These are phyloP conservation scores for Mesochorus sp. DNA, from an alignment of 2,888 invertebrate species.

Conservation along the genomic window DNA sequence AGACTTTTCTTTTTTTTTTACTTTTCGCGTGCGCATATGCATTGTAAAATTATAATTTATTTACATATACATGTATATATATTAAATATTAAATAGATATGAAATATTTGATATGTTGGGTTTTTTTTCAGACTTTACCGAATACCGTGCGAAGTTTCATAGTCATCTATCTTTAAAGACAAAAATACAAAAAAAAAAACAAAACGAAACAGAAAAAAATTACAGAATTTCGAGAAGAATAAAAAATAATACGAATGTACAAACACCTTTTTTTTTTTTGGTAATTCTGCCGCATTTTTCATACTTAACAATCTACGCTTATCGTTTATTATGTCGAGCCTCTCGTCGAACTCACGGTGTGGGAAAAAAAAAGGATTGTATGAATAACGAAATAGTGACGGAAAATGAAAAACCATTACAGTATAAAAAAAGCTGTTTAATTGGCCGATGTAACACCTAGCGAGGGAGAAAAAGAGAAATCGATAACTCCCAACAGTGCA, in stretches of 20 bases:
- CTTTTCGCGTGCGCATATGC: background rate
- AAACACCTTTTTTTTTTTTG: slow-evolving; percentile 1
- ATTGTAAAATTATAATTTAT: slow-evolving; percentile 4
- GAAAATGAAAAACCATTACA: slow-evolving; percentile 1
- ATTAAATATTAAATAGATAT: slow-evolving; percentile 17
- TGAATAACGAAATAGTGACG: background rate
- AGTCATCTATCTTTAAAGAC: background rate
- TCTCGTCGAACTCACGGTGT: slow-evolving; percentile 8
- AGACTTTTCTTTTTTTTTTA: too few species aligned
- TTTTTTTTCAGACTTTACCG: slow-evolving; percentile 29
- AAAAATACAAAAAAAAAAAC: background rate
- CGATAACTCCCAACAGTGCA: slow-evolving; percentile 22
- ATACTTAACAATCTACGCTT: background rate
- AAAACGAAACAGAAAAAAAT: slow-evolving; percentile 16
- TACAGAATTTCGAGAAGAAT: slow-evolving; percentile 1
- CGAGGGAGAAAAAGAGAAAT: slow-evolving; percentile 1
- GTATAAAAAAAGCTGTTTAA: background rate
- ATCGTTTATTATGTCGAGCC: background rate
- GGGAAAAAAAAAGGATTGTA: background rate
- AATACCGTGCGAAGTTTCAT: slow-evolving; percentile 37
- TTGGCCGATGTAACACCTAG: background rate
- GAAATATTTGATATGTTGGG: slow-evolving; percentile 39
- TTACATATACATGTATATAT: background rate
- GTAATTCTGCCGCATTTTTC: background rate
- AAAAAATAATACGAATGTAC: slow-evolving; percentile 16